These are phyloP conservation scores for Acrossocheilus fasciatus DNA, from an alignment of 2,797 vertebrate species.

Conservation along the genomic window DNA sequence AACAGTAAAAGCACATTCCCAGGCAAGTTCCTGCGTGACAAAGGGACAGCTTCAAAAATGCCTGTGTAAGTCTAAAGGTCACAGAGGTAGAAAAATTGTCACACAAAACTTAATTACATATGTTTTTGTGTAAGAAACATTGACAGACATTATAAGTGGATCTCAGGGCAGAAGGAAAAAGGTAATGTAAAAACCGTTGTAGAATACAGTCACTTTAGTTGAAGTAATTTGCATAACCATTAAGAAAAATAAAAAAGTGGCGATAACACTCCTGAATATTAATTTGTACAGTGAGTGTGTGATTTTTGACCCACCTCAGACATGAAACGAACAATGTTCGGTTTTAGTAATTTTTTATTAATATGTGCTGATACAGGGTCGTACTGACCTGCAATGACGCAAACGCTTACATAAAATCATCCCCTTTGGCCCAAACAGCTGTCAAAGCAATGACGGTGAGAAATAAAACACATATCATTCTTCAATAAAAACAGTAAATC, in stretches of 20 bases:
- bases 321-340: constrained; percentile 9
- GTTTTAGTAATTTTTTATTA: constrained; percentile 76
- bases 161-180: neutral
- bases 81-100: neutral
- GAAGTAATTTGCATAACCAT: neutral
- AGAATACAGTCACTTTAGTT: neutral
- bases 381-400: constrained; percentile 74
- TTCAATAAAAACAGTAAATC: constrained; percentile 64
- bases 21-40: neutral
- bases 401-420: constrained; percentile 76
- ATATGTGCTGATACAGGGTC: constrained; percentile 81
- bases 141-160: neutral
- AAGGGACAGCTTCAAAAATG: neutral
- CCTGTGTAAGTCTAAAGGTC: constrained; percentile 2
- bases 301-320: neutral
- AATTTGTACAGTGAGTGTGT: constrained; percentile 44
- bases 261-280: constrained; percentile 7
- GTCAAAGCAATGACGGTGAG: constrained; percentile 72
- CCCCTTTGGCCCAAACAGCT: constrained; percentile 75
- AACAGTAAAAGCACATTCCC: neutral
- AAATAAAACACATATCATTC: constrained; percentile 65
- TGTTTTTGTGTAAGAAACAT: neutral
- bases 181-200: neutral
- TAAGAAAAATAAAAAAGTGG: neutral
- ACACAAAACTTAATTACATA: neutral